Base-by-base conservation (phyloP, 2,888 invertebrate genomes). In the Argyra leucocephala region DNA sequence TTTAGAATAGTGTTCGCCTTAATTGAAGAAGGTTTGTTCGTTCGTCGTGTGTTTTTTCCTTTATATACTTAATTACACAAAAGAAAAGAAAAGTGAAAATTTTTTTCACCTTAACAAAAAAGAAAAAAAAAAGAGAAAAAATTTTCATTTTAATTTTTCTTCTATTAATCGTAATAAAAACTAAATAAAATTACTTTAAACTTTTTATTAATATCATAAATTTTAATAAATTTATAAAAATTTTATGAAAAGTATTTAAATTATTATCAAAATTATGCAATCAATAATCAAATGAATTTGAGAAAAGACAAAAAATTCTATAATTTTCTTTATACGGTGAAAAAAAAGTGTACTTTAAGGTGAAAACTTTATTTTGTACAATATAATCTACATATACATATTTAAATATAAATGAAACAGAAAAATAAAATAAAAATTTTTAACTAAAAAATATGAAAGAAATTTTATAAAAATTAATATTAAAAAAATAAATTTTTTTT, bases 1-100 rank as follows among this genome's bases (percentile, higher is more conserved):
- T 72, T 74, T 76, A 79, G 78, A 79, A 75, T 73, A 76, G 76
- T 77, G 76, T 76, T 73, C 76, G 78, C 78, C 76, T 75, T 75
- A 74, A 76, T 76, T 76, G 74, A 75, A 75, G 75, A 78, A 78
- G 79, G 79, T 80, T 75, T 74, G 75, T 74, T 71, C 73, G 73
- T 73, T 75, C 71, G 70, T 72, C 73, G 73, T 73, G 23, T 23
- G 4, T 59, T 59, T 23, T 59, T 48, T 48, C 48, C 48, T 48
- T 48, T 48, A 48, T 48, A 48, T 48, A 48, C 48, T 18, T 15
- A 48, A 48, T 48, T 48, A 48, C n/a, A 48, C 12, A 48, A 48
- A 48, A 48, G 18, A 31, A 48, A 48, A 48, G 18, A 48, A 18
- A 18, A 18, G 48, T 9, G 18, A 18, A 48, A 48, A 48, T 10